Conservation (phyloP, 2,113 vertebrate genomes). For the Stictonetta naevosa region DNA sequence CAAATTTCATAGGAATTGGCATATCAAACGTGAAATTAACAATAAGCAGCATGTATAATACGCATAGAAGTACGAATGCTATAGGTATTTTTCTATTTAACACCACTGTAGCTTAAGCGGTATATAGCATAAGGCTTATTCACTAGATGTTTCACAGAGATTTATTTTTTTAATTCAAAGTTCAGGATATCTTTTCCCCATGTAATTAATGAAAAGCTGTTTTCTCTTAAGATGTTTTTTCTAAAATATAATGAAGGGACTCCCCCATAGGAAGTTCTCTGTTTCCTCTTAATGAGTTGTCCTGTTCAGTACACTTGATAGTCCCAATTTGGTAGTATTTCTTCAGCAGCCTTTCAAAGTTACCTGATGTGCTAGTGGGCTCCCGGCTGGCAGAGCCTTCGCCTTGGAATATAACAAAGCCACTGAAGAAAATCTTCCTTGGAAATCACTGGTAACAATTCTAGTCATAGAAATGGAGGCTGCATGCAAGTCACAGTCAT, state of each 20-base stretch:
- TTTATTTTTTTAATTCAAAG: neutral
- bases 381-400: neutral
- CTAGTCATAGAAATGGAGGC: neutral
- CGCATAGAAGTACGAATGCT: neutral
- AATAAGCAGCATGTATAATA: neutral
- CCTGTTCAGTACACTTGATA: neutral
- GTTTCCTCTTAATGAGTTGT: neutral
- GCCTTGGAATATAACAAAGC: neutral
- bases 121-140: neutral
- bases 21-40: neutral
- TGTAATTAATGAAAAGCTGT: neutral
- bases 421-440: neutral
- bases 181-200: neutral
- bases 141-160: neutral
- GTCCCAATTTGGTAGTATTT: neutral
- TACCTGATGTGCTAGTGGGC: neutral
- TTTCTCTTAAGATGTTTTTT: neutral
- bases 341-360: neutral
- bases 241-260: neutral
- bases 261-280: fast-evolving
- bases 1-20: neutral
- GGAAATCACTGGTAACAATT: neutral
- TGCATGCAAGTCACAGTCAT: neutral
- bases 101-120: neutral
- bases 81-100: neutral